Conservation (phyloP, 2,888 invertebrate genomes). For the Protonemura montana region DNA sequence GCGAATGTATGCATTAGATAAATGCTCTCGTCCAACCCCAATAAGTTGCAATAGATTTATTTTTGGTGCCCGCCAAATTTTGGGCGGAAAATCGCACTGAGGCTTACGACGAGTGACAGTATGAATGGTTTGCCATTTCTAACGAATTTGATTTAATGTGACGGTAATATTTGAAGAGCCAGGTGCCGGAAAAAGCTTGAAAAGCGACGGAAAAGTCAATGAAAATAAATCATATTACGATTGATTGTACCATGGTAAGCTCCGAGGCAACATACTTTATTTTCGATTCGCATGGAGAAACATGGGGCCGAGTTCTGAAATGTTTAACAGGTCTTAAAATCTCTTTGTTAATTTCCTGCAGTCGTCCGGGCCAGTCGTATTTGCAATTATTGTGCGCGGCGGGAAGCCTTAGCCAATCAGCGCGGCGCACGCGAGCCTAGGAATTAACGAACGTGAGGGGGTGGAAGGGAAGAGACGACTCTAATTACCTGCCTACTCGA, state of each 20-base stretch:
- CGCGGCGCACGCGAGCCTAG: conserved; percentile 26
- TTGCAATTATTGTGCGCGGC: conserved; percentile 40
- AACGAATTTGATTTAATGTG: too few relatives aligned
- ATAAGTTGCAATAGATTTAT: neutral
- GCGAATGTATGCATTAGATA: neutral
- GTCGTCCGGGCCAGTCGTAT: conserved; percentile 34
- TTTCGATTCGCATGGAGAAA: neutral
- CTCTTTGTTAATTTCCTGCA: conserved; percentile 41
- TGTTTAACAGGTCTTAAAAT: conserved; percentile 42
- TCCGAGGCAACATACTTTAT: neutral
- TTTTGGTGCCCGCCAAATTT: neutral
- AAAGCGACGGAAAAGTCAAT: neutral
- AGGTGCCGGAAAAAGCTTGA: neutral
- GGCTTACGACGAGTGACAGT: neutral
- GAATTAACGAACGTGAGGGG: conserved; percentile 19
- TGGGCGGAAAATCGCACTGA: neutral
- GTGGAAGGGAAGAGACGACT: conserved; percentile 13
- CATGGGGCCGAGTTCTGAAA: conserved; percentile 23
- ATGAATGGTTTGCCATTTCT: too few relatives aligned
- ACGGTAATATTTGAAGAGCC: neutral
- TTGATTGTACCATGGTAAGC: neutral
- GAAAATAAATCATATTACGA: neutral
- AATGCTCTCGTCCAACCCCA: neutral
- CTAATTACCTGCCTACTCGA: conserved; percentile 35
- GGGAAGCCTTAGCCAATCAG: conserved; percentile 39